phyloP scores from a whole-genome alignment of 2,113 vertebrate species.

The Engraulis encrasicolus region DNA sequence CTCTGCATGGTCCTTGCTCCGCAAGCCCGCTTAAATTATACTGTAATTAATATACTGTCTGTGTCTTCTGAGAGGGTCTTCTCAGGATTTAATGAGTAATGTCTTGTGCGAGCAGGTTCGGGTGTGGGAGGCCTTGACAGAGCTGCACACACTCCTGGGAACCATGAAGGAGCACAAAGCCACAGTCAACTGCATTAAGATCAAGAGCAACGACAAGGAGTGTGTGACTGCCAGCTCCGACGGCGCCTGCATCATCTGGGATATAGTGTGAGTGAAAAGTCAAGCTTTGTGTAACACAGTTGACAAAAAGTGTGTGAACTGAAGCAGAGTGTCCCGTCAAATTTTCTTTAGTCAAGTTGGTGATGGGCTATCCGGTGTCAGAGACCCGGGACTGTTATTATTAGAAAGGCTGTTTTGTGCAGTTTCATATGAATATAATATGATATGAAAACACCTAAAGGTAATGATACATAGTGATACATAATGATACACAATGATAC shows the following conservation, averaged over 20 bases:
- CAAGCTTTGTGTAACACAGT: constrained; percentile 30
- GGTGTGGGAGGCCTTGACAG: constrained; percentile 78
- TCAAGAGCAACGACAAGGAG: constrained; percentile 80
- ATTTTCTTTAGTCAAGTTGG: no score
- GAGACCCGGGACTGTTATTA: no score
- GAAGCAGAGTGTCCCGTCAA: no score
- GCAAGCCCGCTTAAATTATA: background rate
- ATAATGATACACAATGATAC: no score
- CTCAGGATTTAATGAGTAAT: background rate
- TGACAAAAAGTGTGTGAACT: background rate
- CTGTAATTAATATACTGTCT: background rate
- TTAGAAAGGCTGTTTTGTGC: no score
- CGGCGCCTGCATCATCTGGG: constrained; percentile 89
- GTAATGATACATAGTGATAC: no score
- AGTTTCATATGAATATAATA: no score
- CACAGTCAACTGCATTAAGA: constrained; percentile 77
- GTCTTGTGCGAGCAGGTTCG: constrained; percentile 70
- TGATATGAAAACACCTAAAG: no score
- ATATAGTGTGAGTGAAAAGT: constrained; percentile 80
- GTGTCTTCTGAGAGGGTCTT: background rate
- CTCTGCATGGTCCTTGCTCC: no score
- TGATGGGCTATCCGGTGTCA: no score
- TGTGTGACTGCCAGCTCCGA: constrained; percentile 84
- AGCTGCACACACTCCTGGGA: constrained; percentile 67
- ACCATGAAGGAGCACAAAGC: constrained; percentile 82